Conservation (phyloP, 2,888 invertebrate genomes). For the Pollenia amentaria region DNA sequence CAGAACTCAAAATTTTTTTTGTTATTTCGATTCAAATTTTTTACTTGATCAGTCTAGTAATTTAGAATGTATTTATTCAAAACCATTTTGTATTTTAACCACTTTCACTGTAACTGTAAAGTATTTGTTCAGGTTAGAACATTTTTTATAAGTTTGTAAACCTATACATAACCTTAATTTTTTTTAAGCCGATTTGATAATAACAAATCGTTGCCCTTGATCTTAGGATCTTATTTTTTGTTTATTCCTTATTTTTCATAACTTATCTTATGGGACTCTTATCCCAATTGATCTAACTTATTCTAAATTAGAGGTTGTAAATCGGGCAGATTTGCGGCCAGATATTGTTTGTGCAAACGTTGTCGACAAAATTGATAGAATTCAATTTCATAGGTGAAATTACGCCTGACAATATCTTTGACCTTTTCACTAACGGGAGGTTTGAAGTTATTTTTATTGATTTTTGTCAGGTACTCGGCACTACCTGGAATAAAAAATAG, state of each 20-base stretch:
- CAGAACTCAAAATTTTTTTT: too few relatives aligned
- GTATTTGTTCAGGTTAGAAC: too few relatives aligned
- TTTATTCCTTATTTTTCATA: conserved; percentile 2
- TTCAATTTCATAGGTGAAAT: conserved; percentile 95
- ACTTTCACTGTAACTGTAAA: too few relatives aligned
- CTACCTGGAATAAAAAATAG: conserved; percentile 86
- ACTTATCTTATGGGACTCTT: not conserved
- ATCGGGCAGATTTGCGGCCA: conserved; percentile 87
- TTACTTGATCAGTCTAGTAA: too few relatives aligned
- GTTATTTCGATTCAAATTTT: too few relatives aligned
- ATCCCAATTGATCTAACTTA: not conserved
- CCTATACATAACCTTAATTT: too few relatives aligned
- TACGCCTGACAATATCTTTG: conserved; percentile 92
- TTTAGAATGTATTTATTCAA: too few relatives aligned
- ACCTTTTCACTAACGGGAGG: conserved; percentile 94
- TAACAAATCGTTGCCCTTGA: not conserved
- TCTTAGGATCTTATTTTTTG: not conserved
- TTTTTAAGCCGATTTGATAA: too few relatives aligned
- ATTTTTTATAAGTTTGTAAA: too few relatives aligned
- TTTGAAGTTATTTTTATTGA: conserved; percentile 94
- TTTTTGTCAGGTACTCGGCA: conserved; percentile 90
- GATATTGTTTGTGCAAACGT: conserved; percentile 91
- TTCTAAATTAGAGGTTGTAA: conserved; percentile 56
- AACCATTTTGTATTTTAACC: too few relatives aligned
- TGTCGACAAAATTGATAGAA: conserved; percentile 96